Evolutionary conservation across 2,113 vertebrate species (phyloP).

Genomic region (Amphilophus citrinellus): DNA sequence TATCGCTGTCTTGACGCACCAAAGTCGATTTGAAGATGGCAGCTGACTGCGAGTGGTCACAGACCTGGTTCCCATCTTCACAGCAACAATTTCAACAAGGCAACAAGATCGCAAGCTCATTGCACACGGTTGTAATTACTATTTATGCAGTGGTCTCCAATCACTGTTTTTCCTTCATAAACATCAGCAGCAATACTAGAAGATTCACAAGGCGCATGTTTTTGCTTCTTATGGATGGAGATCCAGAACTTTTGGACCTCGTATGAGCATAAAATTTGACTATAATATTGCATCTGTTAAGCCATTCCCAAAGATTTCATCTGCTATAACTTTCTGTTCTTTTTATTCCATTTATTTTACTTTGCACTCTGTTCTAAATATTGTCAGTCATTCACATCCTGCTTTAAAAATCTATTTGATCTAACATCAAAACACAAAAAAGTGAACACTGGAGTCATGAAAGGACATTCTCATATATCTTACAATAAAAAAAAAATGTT

Average conservation of each 20-base stretch:
- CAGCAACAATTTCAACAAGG: too few relatives aligned
- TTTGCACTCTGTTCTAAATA: conserved; percentile 18
- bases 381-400: conserved; percentile 19
- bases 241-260: background rate
- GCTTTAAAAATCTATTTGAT: conserved; percentile 37
- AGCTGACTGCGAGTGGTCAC: background rate
- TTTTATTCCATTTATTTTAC: conserved; percentile 3
- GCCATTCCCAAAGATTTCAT: background rate
- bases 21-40: background rate
- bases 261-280: background rate
- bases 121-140: background rate
- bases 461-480: conserved; percentile 22
- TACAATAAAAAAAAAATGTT: background rate
- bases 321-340: background rate
- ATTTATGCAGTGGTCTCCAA: background rate
- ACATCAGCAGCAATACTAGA: background rate
- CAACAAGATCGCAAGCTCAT: background rate
- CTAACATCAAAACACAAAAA: conserved; percentile 27
- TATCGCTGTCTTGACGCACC: background rate
- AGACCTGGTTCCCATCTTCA: background rate
- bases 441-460: background rate
- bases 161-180: conserved; percentile 3
- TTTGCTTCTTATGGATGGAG: background rate
- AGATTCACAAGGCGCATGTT: background rate
- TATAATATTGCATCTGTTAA: background rate